These are phyloP conservation scores for Oscheius sp. DNA, from an alignment of 2,888 invertebrate genomes.

Conservation along the genomic window DNA sequence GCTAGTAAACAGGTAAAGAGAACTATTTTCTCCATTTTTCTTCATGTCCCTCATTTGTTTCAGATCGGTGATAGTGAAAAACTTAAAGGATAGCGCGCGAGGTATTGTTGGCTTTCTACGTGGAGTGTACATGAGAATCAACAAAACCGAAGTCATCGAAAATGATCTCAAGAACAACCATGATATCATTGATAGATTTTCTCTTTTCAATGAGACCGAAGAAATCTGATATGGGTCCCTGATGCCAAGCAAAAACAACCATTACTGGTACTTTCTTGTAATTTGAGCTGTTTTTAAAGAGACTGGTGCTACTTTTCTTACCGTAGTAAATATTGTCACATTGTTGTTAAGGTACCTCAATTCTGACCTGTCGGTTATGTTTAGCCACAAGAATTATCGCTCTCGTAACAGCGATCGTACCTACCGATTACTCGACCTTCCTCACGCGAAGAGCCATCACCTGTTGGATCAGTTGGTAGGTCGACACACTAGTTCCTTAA, in stretches of 20 bases:
- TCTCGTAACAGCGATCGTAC: constrained; percentile 24
- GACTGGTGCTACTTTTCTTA: no score
- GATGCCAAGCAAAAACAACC: no score
- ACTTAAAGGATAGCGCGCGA: constrained; percentile 21
- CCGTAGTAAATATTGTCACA: no score
- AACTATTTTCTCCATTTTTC: background rate
- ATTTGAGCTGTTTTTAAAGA: no score
- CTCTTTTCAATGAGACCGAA: constrained; percentile 20
- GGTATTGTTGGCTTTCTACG: constrained; percentile 31
- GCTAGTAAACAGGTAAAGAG: background rate
- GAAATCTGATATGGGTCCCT: background rate
- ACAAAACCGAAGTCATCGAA: constrained; percentile 35
- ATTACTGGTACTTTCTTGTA: no score
- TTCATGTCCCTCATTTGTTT: background rate
- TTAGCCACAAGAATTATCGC: constrained; percentile 13
- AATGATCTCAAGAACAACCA: constrained; percentile 32
- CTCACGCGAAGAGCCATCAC: background rate
- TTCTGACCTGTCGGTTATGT: constrained; percentile 10
- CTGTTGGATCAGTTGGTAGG: no score
- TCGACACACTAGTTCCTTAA: no score
- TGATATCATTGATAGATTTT: constrained; percentile 33
- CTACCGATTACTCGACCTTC: constrained; percentile 27
- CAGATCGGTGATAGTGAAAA: constrained; percentile 23
- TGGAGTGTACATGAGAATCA: constrained; percentile 27
- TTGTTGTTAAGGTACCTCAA: background rate